These are phyloP conservation scores for Decapterus maruadsi DNA, from an alignment of 2,797 vertebrate species.

Conservation along the genomic window DNA sequence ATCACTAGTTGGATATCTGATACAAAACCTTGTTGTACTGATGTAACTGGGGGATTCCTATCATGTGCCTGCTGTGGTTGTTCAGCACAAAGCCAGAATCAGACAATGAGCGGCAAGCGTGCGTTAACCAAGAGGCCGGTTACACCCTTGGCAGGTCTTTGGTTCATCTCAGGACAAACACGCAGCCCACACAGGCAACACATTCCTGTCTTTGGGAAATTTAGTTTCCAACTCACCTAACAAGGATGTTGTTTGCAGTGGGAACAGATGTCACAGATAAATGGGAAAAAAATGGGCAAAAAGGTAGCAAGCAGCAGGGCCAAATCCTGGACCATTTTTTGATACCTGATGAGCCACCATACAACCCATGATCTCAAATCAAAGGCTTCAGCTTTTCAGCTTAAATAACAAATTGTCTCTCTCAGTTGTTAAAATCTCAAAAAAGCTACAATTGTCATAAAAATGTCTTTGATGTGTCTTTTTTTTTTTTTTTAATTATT, in stretches of 20 bases:
- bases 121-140: not conserved
- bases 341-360: not conserved
- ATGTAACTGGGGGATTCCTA: not conserved
- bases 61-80: not conserved
- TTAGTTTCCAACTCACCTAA: not conserved
- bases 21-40: not conserved
- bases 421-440: not conserved
- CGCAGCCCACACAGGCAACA: not conserved
- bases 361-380: not conserved
- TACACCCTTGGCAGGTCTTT: not conserved
- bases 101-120: not conserved
- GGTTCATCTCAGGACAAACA: too few relatives aligned
- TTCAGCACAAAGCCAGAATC: not conserved
- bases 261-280: not conserved
- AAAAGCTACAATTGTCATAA: not conserved
- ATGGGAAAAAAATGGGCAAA: not conserved
- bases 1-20: not conserved
- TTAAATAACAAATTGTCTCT: not conserved
- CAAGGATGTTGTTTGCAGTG: not conserved
- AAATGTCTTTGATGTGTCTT: too few relatives aligned
- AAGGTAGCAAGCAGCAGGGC: not conserved
- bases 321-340: not conserved
- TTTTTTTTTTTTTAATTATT: too few relatives aligned
- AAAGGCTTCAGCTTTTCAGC: not conserved
- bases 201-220: not conserved